Conservation (phyloP, 2,113 vertebrate species). For the Nothobranchius kuhntae region DNA sequence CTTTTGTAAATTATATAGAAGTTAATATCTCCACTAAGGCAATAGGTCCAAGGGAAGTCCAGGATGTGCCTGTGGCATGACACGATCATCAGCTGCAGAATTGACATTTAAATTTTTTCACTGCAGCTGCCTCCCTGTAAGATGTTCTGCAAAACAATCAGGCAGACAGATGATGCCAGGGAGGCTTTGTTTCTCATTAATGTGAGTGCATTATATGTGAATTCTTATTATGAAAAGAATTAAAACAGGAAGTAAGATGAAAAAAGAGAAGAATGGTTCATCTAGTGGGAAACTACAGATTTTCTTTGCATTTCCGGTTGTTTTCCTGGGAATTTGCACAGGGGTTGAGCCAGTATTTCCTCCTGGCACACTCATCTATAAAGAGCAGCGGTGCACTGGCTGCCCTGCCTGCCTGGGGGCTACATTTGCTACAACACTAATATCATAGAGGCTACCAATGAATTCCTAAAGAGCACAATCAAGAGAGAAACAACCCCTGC, state of each 20-base stretch:
- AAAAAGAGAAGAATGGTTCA: slow-evolving; percentile 31
- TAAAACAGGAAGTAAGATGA: slow-evolving; percentile 33
- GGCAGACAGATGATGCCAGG: slow-evolving; percentile 32
- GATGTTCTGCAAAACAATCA: slow-evolving; percentile 18
- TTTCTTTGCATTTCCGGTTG: slow-evolving; percentile 39
- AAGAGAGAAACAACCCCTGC: slow-evolving; percentile 67
- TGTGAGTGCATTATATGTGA: slow-evolving; percentile 39
- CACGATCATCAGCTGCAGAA: slow-evolving; percentile 37
- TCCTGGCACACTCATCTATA: slow-evolving; percentile 58
- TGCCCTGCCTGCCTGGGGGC: slow-evolving; percentile 57
- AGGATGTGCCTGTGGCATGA: slow-evolving; percentile 14
- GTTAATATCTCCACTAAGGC: slow-evolving; percentile 29
- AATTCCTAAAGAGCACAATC: slow-evolving; percentile 72
- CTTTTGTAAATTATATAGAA: slow-evolving; percentile 34
- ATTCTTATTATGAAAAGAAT: slow-evolving; percentile 52
- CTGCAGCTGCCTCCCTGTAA: slow-evolving; percentile 41
- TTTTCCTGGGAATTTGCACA: slow-evolving; percentile 35
- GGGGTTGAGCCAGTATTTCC: slow-evolving; percentile 34
- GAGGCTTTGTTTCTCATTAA: slow-evolving; percentile 45
- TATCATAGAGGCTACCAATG: slow-evolving; percentile 72
- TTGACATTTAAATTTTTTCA: slow-evolving; percentile 42
- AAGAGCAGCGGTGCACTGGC: slow-evolving; percentile 40
- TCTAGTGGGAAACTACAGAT: slow-evolving; percentile 7
- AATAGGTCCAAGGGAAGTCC: slow-evolving; percentile 25
- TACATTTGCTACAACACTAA: slow-evolving; percentile 72